Conservation (phyloP, 2,888 invertebrate genomes). For the Ormyrus rosae region DNA sequence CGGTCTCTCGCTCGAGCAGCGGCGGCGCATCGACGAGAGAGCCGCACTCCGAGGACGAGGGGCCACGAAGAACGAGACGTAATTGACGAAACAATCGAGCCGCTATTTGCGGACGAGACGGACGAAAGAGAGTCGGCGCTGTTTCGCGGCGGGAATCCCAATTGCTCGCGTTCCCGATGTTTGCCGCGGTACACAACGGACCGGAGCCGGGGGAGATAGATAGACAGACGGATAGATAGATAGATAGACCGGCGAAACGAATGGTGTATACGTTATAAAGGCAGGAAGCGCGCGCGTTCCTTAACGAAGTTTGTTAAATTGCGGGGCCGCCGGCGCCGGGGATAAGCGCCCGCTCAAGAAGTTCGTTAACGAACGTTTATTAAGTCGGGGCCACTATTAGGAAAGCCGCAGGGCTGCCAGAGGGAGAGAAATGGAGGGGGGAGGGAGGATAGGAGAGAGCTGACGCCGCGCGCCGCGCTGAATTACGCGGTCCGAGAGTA, state of each 20-base stretch:
- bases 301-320: slow-evolving; percentile 55
- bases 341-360: slow-evolving; percentile 42
- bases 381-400: slow-evolving; percentile 36
- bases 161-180: slow-evolving; percentile 23
- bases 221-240: no score
- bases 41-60: background rate
- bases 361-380: slow-evolving; percentile 57
- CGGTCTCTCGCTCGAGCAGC: background rate
- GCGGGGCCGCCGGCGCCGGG: background rate
- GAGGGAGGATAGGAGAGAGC: background rate
- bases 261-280: background rate
- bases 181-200: background rate
- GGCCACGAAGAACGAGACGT: background rate
- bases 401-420: background rate
- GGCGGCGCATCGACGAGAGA: background rate
- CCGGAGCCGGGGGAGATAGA: no score
- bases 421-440: no score
- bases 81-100: slow-evolving; percentile 42
- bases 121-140: background rate
- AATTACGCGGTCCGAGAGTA: no score
- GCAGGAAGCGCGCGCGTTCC: slow-evolving; percentile 11
- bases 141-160: slow-evolving; percentile 34
- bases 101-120: background rate
- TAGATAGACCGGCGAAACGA: no score
- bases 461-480: background rate